Conservation (phyloP, 2,113 vertebrate genomes). For the Anas platyrhynchos region DNA sequence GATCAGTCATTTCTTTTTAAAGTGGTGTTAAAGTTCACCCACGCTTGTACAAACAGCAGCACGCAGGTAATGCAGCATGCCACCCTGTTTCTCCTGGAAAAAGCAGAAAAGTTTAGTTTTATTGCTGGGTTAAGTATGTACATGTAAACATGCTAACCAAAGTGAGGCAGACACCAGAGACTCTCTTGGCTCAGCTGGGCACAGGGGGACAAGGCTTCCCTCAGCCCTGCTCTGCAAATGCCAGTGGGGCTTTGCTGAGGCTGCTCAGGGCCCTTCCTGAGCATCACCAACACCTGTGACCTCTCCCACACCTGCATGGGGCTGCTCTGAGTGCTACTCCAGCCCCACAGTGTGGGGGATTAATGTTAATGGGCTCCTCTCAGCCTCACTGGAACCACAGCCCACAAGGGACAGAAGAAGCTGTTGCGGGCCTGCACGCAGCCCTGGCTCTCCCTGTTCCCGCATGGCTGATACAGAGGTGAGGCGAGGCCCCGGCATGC, state of each 20-base stretch:
- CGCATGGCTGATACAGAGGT: rapidly evolving
- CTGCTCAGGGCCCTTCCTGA: neutral
- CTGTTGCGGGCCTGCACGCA: rapidly evolving
- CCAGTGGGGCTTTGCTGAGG: neutral
- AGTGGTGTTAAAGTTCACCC: neutral
- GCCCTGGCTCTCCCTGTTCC: neutral
- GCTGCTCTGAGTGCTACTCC: neutral
- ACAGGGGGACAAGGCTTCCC: neutral
- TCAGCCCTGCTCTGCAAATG: neutral
- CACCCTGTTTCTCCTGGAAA: neutral
- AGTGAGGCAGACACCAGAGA: rapidly evolving
- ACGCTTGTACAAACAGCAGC: neutral
- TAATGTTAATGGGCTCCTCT: rapidly evolving
- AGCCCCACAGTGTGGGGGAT: neutral
- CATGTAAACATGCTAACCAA: rapidly evolving
- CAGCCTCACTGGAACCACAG: rapidly evolving
- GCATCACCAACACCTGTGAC: neutral
- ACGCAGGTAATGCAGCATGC: rapidly evolving
- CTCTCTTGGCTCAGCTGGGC: no score
- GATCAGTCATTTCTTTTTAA: neutral
- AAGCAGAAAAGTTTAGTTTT: neutral
- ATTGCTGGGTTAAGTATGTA: rapidly evolving
- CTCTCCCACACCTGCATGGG: neutral
- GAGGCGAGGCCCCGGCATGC: rapidly evolving
- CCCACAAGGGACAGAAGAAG: rapidly evolving